Conservation (phyloP, 2,888 invertebrate species). For the Brenthis hecate region DNA sequence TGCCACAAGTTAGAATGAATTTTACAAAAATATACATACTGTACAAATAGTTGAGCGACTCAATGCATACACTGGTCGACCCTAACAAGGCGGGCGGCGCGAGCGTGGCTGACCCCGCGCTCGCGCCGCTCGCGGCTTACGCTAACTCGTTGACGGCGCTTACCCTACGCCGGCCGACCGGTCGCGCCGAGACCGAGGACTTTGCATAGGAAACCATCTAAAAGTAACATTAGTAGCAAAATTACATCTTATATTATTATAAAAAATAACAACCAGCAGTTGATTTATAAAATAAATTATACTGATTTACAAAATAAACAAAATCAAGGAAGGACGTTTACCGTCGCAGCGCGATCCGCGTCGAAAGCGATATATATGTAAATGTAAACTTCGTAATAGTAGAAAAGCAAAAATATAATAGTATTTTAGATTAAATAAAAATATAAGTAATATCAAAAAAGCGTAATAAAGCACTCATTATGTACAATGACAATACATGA, state of each 20-base stretch:
- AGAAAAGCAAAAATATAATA: slow-evolving; percentile 61
- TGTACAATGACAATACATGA: slow-evolving; percentile 53
- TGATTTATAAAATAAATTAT: neutral
- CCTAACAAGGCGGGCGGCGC: slow-evolving; percentile 43
- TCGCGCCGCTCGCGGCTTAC: slow-evolving; percentile 50
- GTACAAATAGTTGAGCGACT: slow-evolving; percentile 77
- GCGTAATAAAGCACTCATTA: slow-evolving; percentile 77
- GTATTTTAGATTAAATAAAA: slow-evolving; percentile 55
- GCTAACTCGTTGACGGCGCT: slow-evolving; percentile 79
- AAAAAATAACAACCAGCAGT: no score
- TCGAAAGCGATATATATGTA: slow-evolving; percentile 11
- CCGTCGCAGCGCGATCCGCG: slow-evolving; percentile 30
- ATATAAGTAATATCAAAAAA: slow-evolving; percentile 68
- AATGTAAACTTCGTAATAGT: slow-evolving; percentile 41
- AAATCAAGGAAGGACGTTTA: slow-evolving; percentile 12
- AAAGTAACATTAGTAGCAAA: slow-evolving; percentile 1
- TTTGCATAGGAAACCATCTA: neutral
- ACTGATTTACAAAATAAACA: neutral
- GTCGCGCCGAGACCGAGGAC: slow-evolving; percentile 1
- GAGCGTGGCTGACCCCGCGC: slow-evolving; percentile 26
- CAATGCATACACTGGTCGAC: slow-evolving; percentile 63
- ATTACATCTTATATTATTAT: slow-evolving; percentile 11
- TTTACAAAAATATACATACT: slow-evolving; percentile 82
- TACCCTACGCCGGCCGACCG: slow-evolving; percentile 46
- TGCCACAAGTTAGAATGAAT: slow-evolving; percentile 78